These are phyloP conservation scores for Takifugu ocellatus DNA, from an alignment of 2,797 vertebrate genomes.

Conservation along the genomic window DNA sequence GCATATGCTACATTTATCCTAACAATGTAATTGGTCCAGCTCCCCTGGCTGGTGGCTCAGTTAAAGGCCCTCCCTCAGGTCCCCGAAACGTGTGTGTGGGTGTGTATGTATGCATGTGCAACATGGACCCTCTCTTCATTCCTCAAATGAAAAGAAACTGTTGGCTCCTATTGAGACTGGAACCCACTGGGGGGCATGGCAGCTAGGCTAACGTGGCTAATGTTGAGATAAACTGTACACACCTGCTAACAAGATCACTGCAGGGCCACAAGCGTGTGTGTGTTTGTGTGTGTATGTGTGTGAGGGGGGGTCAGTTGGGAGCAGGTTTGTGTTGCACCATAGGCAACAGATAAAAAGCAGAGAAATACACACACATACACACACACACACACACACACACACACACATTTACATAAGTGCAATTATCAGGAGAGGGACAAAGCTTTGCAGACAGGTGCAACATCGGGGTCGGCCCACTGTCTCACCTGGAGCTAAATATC, in stretches of 20 bases:
- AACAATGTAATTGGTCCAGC: constrained; percentile 85
- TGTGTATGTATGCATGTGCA: constrained; percentile 15
- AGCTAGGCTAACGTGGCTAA: constrained; percentile 60
- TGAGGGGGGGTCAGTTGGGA: constrained; percentile 27
- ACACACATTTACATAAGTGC: constrained; percentile 62
- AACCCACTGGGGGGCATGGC: constrained; percentile 41
- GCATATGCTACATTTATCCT: constrained; percentile 79
- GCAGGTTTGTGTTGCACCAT: constrained; percentile 54
- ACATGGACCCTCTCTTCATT: constrained; percentile 64
- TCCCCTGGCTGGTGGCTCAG: constrained; percentile 82
- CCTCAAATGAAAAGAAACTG: constrained; percentile 79
- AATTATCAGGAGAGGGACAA: constrained; percentile 71
- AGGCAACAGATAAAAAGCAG: constrained; percentile 77
- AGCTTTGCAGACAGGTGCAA: constrained; percentile 83
- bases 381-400: constrained; percentile 37
- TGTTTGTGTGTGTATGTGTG: constrained; percentile 26
- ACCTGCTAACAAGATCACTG: constrained; percentile 78
- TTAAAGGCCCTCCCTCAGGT: constrained; percentile 77
- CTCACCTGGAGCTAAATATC: constrained; percentile 91
- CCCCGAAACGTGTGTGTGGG: constrained; percentile 39
- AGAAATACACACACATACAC: constrained; percentile 42
- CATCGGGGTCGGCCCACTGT: constrained; percentile 84
- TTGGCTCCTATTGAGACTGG: constrained; percentile 71
- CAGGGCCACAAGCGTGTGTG: constrained; percentile 38
- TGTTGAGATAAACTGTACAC: constrained; percentile 77